Base-by-base conservation (phyloP, 2,888 invertebrate species). In the Melikaiella ostensackeni region DNA sequence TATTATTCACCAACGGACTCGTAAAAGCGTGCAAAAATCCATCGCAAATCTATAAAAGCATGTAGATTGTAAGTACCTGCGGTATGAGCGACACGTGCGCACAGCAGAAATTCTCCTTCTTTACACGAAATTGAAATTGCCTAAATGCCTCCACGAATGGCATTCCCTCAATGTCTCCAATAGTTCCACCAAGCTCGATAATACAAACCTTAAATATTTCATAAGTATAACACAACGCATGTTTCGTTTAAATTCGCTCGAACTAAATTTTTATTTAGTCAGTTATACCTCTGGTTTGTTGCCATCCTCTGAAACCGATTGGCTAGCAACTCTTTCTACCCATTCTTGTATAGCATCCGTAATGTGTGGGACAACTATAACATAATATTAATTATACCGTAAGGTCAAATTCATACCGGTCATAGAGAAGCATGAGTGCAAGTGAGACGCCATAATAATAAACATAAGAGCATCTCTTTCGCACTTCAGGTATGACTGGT, bases 111-210 rank as follows among this genome's bases (percentile, higher is more conserved):
- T 99, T 98, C 88, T 99, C 98, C 78, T 94, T 93, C 88, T 97
- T 97, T 0, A 98, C 98, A 84, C 97, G 93, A 89, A 98, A 98
- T 90, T 99, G 98, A 89, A 99, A 99, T 89, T 99, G 99, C 33
- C 99, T 93, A 91, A 99, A 99, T 6, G 99, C 99, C 92, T 99
- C 99, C 1, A 99, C 97, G 92, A 99, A 99, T 0, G 99, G 98
- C 99, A 99, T 99, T 81, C 99, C 98, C 92, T 99, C 99, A 84
- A 99, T 99, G 89, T 99, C 99, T 76, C 99, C 99, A 83, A 99
- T 97, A 0, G 99, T 99, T 11, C 99, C 99, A 64, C 99, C 99
- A 61, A 99, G 93, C 93, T 99, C 97, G 75, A 98, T 94, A 81
- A 97, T 96, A 89, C 97, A 98, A 0, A 98, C 97, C 93, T 96